A percentile compares a stretch with the other conserved stretches of the same genome.
phyloP scores from a whole-genome alignment of 2,888 invertebrate species.

The Lydus trimaculatus region DNA sequence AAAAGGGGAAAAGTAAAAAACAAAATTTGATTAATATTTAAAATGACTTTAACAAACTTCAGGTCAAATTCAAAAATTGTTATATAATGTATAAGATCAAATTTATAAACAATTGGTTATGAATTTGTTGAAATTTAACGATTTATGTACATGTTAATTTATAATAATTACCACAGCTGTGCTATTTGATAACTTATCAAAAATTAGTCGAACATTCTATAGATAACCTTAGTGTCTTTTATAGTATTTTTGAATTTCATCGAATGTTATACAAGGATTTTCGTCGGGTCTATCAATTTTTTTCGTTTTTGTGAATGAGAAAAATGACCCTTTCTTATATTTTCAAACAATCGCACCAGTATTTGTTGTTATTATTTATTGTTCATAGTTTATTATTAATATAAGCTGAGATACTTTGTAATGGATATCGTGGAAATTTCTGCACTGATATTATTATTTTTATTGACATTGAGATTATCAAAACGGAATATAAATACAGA shows the following conservation, averaged over 20 bases:
- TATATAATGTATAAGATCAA: too few species aligned
- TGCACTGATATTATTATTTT: background rate
- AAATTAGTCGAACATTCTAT: background rate
- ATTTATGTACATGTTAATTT: background rate
- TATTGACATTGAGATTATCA: conserved; percentile 4
- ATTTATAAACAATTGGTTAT: background rate
- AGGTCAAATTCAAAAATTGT: too few species aligned
- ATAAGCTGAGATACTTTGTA: background rate
- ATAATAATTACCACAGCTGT: conserved; percentile 1
- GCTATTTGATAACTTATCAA: background rate
- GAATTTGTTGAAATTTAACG: background rate
- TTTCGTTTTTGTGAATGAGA: background rate
- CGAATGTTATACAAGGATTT: background rate
- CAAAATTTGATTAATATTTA: too few species aligned
- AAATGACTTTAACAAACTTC: too few species aligned
- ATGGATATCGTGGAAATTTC: conserved; percentile 5
- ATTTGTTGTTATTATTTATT: background rate
- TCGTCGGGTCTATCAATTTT: background rate
- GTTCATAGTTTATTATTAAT: background rate
- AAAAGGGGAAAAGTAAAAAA: too few species aligned
- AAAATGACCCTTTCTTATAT: background rate
- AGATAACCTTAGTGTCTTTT: background rate
- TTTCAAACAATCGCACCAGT: background rate
- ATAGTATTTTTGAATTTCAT: background rate
- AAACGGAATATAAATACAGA: conserved; percentile 3